Evolutionary conservation across 1,140 invertebrate genomes (phyloP).

Genomic region (Eriocheir sinensis): DNA sequence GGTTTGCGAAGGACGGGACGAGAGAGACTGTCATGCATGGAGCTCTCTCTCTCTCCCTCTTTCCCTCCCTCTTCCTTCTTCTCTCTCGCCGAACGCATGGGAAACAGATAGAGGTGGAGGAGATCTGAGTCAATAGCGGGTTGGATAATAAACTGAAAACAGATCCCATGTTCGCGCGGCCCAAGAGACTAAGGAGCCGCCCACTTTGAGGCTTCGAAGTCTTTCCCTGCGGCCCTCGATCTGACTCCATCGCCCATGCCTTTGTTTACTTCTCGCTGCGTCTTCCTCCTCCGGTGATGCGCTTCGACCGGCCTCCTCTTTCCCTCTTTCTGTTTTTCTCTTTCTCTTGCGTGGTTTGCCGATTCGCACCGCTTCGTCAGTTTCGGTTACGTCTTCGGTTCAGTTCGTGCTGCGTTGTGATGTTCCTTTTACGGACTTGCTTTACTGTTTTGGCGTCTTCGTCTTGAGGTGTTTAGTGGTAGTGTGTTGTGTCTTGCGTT

Average conservation of each 20-base stretch:
- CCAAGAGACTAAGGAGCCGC: constrained; percentile 25
- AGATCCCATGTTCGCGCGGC: constrained; percentile 60
- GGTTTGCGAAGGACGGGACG: not conserved
- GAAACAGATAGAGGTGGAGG: not conserved
- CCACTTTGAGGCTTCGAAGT: constrained; percentile 28
- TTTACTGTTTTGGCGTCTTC: too few relatives aligned
- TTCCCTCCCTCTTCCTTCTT: too few relatives aligned
- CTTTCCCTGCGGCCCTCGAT: constrained; percentile 39
- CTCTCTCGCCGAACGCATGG: not conserved
- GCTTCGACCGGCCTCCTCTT: not conserved
- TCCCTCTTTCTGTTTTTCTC: not conserved
- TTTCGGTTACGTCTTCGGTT: too few relatives aligned
- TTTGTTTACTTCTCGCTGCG: not conserved
- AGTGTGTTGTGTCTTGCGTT: too few relatives aligned
- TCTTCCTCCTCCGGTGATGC: not conserved
- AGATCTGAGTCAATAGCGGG: constrained; percentile 55
- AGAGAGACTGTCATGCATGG: too few relatives aligned
- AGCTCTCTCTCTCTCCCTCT: too few relatives aligned
- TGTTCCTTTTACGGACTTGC: too few relatives aligned
- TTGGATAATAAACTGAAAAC: constrained; percentile 68
- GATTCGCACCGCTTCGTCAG: too few relatives aligned
- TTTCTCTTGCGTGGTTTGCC: too few relatives aligned
- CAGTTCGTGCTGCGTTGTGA: too few relatives aligned
- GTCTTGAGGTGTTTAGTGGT: too few relatives aligned
- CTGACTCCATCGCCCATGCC: not conserved